Evolutionary conservation across 2,797 vertebrate species (phyloP), one percentile per base, ranked within the genome.

Genomic region (Syngnathus acus): DNA sequence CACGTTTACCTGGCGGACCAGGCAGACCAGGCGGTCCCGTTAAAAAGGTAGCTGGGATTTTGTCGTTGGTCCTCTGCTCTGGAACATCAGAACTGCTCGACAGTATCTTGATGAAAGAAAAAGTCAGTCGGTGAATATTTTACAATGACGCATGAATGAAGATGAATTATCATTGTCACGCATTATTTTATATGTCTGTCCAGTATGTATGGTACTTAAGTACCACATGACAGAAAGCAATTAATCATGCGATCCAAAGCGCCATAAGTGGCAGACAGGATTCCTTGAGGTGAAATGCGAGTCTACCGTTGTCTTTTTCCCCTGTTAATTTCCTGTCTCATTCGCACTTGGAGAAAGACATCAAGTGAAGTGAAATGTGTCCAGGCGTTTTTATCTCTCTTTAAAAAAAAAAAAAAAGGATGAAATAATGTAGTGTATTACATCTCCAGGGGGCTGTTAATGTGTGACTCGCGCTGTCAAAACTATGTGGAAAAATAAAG

Each of bases 1-100:
- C 26, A n/a, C 26, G 14, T 50, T 92, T 86, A 98, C 97, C 97
- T 72, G 94, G 91, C 65, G 92, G 93, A 39, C 97, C 97, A 32
- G 95, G 94, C 65, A 92, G 90, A 65, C 96, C 97, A 14, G 92
- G 92, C 45, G 95, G 94, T 6, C 95, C 95, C n/a, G 93, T 91
- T 51, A 94, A 86, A 74, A 94, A 95, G 14, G 94, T 91, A 1
- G 91, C 92, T 79, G 92, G 78, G 62, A 91, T 88, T 82, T 97
- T 98, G 77, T 94, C 91, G 16, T 84, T 92, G 37, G 92, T 92
- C 87, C 93, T 93, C 76, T 97, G 94, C 77, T 97, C 94, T 77
- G 90, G 92, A 74, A 94, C 84, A 50, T 94, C 94, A 5, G 94
- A 91, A 21, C 87, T 94, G 86, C 93, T 96, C 64, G 94, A 94